phyloP scores from a whole-genome alignment of 1,140 invertebrate genomes.

The Helicoverpa zea region DNA sequence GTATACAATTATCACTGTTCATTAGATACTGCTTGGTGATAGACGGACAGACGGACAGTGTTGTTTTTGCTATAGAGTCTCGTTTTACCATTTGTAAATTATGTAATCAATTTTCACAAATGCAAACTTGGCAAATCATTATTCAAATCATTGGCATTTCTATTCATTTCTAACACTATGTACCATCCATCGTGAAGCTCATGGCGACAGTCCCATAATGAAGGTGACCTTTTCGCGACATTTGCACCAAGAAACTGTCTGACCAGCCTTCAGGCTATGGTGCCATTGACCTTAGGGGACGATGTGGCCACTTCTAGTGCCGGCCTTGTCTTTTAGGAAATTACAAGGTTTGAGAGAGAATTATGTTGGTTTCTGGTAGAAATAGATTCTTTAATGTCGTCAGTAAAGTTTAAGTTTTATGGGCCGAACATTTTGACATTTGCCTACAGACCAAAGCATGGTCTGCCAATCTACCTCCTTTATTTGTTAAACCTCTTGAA shows the following conservation, averaged over 20 bases:
- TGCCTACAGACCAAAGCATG: too few relatives aligned
- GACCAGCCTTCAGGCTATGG: constrained; percentile 14
- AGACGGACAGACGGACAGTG: too few relatives aligned
- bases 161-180: not conserved
- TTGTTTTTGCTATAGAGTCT: too few relatives aligned
- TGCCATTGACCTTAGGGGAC: constrained; percentile 7
- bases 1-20: too few relatives aligned
- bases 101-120: not conserved
- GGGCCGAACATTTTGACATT: too few relatives aligned
- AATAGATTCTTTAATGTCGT: not conserved
- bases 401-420: too few relatives aligned
- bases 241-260: constrained; percentile 27
- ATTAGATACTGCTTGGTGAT: too few relatives aligned
- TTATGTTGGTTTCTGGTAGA: not conserved
- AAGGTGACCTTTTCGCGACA: constrained; percentile 38
- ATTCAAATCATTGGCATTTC: not conserved
- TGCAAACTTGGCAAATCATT: not conserved
- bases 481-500: too few relatives aligned
- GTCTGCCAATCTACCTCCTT: too few relatives aligned
- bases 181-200: not conserved
- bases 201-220: not conserved
- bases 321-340: not conserved
- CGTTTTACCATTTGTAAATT: too few relatives aligned
- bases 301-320: not conserved
- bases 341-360: too few relatives aligned